phyloP scores from a whole-genome alignment of 2,113 vertebrate genomes.

The Piaya cayana region DNA sequence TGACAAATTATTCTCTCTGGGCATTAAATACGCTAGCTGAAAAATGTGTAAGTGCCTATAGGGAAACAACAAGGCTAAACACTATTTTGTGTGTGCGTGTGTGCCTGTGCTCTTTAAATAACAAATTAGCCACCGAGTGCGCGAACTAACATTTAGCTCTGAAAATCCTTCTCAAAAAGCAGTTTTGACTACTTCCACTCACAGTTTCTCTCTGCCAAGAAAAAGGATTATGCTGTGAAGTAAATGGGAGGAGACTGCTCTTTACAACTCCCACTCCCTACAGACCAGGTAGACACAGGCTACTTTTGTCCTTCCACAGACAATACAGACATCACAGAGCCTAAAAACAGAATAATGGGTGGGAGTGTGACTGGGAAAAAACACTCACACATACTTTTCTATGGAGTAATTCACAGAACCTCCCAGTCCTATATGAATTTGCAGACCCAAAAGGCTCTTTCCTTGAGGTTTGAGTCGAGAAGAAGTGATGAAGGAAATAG shows the following conservation, averaged over 20 bases:
- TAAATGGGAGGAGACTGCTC: background rate
- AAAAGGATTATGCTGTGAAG: background rate
- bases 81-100: background rate
- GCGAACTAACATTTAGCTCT: background rate
- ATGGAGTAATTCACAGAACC: background rate
- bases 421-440: background rate
- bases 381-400: background rate
- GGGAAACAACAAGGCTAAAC: constrained; percentile 47
- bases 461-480: background rate
- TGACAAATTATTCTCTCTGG: constrained; percentile 48
- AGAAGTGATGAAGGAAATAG: background rate
- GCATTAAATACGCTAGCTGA: constrained; percentile 20
- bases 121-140: background rate
- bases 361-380: background rate
- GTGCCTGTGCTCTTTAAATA: constrained; percentile 4
- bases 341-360: background rate
- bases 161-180: constrained; percentile 7
- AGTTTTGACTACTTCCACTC: background rate
- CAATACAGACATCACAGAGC: background rate
- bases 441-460: background rate
- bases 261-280: background rate
- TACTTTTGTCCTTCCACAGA: background rate
- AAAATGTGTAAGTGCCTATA: constrained; percentile 6
- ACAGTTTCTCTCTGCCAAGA: background rate
- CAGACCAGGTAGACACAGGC: background rate